A percentile compares a stretch with the other conserved stretches of the same genome.
These are phyloP conservation scores for Homarus americanus DNA, from an alignment of 1,140 invertebrate genomes.

Conservation along the genomic window DNA sequence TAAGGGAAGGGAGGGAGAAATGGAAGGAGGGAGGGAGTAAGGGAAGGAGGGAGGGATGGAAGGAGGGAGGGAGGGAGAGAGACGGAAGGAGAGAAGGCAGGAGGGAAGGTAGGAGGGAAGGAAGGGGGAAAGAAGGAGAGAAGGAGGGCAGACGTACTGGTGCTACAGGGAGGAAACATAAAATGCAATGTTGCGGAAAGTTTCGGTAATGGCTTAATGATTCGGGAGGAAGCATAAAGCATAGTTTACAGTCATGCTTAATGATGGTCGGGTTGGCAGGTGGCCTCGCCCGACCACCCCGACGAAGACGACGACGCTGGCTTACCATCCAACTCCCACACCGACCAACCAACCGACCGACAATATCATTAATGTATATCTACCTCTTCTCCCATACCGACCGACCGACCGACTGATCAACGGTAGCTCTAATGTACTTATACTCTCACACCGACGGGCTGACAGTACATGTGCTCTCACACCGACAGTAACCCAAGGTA, in stretches of 20 bases:
- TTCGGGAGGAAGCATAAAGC: slow-evolving; percentile 50
- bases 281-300: not conserved
- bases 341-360: too few species aligned
- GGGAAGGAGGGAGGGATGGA: not conserved
- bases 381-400: too few species aligned
- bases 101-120: not conserved
- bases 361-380: too few species aligned
- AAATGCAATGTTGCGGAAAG: slow-evolving; percentile 42
- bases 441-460: too few species aligned
- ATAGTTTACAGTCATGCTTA: slow-evolving; percentile 40
- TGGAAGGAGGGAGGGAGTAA: too few species aligned
- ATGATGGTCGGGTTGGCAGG: slow-evolving; percentile 6
- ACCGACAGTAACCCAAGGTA: too few species aligned
- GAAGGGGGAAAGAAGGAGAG: not conserved
- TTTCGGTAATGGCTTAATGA: slow-evolving; percentile 44
- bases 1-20: not conserved
- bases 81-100: too few species aligned
- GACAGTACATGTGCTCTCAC: too few species aligned
- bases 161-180: slow-evolving; percentile 25
- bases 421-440: too few species aligned
- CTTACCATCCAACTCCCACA: not conserved
- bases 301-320: not conserved
- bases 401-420: too few species aligned
- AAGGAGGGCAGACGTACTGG: not conserved
- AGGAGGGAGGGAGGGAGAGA: not conserved